These are phyloP conservation scores for Elymnias hypermnestra DNA, from an alignment of 1,140 invertebrate species.

Conservation along the genomic window DNA sequence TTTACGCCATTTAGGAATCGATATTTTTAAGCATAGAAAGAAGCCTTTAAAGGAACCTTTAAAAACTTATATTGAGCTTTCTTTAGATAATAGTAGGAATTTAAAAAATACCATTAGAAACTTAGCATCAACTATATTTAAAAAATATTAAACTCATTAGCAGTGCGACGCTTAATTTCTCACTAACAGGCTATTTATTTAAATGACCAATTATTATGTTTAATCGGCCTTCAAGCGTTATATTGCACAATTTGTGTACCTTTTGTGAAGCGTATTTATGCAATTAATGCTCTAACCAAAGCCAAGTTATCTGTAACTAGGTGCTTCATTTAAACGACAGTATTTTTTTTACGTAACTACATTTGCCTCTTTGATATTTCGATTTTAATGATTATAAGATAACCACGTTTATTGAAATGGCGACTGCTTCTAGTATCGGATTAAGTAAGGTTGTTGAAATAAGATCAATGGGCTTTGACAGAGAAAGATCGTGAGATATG, in stretches of 20 bases:
- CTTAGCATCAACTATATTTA: no score
- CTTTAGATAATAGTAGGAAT: no score
- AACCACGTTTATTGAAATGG: slow-evolving; percentile 1
- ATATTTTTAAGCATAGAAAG: neutral
- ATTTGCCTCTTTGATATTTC: neutral
- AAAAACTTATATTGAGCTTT: no score
- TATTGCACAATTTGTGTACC: slow-evolving; percentile 9
- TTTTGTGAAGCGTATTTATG: slow-evolving; percentile 8
- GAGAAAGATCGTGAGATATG: slow-evolving; percentile 7
- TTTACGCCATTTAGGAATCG: neutral
- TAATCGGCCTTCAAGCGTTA: slow-evolving; percentile 7
- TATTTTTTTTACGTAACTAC: neutral
- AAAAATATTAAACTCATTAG: no score
- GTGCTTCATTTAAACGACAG: slow-evolving; percentile 1
- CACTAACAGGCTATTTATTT: slow-evolving; percentile 3
- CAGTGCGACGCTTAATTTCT: no score
- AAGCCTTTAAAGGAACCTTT: no score
- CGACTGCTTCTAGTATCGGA: neutral
- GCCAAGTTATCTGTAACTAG: neutral
- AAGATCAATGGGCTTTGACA: slow-evolving; percentile 1
- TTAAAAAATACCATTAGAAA: no score
- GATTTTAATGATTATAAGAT: neutral
- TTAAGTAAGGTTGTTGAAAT: slow-evolving; percentile 4
- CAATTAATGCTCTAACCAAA: slow-evolving; percentile 5
- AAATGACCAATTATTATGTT: slow-evolving; percentile 13